Evolutionary conservation across 2,113 vertebrate species (phyloP).

Genomic region (Morone saxatilis): DNA sequence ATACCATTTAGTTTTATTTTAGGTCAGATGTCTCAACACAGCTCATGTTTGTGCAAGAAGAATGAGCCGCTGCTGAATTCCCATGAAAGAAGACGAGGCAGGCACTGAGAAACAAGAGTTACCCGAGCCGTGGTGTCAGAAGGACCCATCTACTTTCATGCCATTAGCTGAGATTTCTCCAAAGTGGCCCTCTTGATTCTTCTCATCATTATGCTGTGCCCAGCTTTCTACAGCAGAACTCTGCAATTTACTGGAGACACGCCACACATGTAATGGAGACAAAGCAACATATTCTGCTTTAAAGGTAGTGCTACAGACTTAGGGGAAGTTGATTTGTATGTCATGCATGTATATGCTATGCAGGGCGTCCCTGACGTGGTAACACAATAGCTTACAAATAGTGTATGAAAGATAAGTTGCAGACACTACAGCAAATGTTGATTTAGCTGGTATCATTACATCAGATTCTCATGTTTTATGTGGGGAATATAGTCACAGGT

Average conservation of each 20-base stretch:
- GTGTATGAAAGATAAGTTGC: not conserved
- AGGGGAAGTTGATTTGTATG: not conserved
- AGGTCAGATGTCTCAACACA: not conserved
- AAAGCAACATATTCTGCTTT: not conserved
- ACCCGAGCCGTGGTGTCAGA: constrained; percentile 42
- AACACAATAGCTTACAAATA: not conserved
- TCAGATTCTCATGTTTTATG: constrained; percentile 8
- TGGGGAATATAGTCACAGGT: not conserved
- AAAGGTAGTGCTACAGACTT: not conserved
- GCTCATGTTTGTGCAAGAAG: constrained; percentile 7
- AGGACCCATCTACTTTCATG: constrained; percentile 19
- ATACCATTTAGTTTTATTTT: constrained; percentile 13
- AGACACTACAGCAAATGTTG: not conserved
- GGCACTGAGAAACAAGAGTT: not conserved
- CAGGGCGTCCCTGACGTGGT: not conserved
- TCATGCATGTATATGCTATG: not conserved
- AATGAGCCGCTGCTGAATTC: constrained; percentile 29
- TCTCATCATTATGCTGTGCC: constrained; percentile 33
- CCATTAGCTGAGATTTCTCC: constrained; percentile 46
- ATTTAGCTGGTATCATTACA: not conserved
- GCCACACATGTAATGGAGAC: not conserved
- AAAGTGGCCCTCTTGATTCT: constrained; percentile 48
- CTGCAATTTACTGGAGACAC: constrained; percentile 3
- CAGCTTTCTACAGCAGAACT: constrained; percentile 22
- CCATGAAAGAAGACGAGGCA: not conserved